phyloP scores from a whole-genome alignment of 2,113 vertebrate species.

The Rhabdornis inornatus region DNA sequence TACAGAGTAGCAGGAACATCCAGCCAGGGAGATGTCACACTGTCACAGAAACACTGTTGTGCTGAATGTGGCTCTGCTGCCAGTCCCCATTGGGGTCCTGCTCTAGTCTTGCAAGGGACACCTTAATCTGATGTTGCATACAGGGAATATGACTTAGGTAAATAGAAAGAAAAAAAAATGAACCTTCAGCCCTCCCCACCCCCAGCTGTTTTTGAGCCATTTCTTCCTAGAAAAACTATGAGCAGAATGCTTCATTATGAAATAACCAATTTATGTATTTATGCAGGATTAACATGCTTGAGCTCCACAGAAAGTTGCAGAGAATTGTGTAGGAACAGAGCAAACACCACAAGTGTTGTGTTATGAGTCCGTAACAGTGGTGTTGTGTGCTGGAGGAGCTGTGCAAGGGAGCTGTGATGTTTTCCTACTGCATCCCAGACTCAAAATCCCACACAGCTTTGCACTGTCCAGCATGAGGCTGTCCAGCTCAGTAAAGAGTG shows the following conservation, averaged over 20 bases:
- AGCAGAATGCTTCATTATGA: neutral
- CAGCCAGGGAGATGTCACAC: neutral
- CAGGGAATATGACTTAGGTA: neutral
- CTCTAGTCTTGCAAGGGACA: neutral
- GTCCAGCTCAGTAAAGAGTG: neutral
- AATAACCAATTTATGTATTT: neutral
- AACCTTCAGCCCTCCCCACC: neutral
- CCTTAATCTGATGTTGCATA: rapidly evolving
- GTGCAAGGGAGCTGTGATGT: neutral
- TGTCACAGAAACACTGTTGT: neutral
- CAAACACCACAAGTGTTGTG: neutral
- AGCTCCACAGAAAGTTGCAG: neutral
- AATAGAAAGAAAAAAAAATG: neutral
- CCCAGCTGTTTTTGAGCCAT: neutral
- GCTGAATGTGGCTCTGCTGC: neutral
- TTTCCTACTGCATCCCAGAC: neutral
- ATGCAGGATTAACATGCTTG: neutral
- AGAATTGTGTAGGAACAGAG: neutral
- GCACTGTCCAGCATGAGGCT: rapidly evolving
- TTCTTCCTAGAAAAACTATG: neutral
- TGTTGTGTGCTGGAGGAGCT: neutral
- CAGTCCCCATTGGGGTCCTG: neutral
- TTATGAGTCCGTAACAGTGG: neutral
- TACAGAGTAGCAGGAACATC: neutral
- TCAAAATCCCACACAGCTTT: neutral